Conservation (phyloP, 2,888 invertebrate species). For the Phaedon cochleariae region DNA sequence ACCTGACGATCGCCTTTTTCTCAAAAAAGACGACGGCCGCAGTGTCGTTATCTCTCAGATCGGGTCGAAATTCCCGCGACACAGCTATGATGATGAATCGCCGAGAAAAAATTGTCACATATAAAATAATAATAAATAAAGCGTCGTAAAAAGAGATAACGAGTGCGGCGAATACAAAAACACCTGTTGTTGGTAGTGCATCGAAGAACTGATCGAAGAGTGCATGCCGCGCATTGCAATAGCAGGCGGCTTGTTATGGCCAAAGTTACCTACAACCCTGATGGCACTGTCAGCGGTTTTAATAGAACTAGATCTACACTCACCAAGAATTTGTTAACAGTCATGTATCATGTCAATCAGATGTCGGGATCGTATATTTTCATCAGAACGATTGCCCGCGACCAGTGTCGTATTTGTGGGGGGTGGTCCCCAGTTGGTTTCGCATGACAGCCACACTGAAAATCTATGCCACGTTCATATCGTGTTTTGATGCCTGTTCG, state of each 20-base stretch:
- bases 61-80: slow-evolving; percentile 17
- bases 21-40: background rate
- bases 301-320: slow-evolving; percentile 56
- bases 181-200: slow-evolving; percentile 55
- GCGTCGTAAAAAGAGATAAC: slow-evolving; percentile 50
- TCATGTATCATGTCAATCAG: slow-evolving; percentile 55
- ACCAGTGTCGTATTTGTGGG: background rate
- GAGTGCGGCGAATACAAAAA: slow-evolving; percentile 52
- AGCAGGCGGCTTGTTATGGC: slow-evolving; percentile 51
- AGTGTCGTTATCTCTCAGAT: slow-evolving; percentile 6
- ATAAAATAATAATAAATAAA: slow-evolving; percentile 54
- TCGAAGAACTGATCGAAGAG: too few relatives aligned
- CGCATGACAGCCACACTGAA: too few relatives aligned
- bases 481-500: too few relatives aligned
- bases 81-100: slow-evolving; percentile 48
- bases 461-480: too few relatives aligned
- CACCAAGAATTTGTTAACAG: slow-evolving; percentile 53
- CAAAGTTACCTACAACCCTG: slow-evolving; percentile 50
- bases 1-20: background rate
- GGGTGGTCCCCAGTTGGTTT: background rate
- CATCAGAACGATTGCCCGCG: slow-evolving; percentile 37
- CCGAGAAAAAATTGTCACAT: slow-evolving; percentile 50
- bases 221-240: slow-evolving; percentile 54
- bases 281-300: slow-evolving; percentile 34
- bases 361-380: slow-evolving; percentile 46